A percentile compares a stretch with the other conserved stretches of the same genome.
phyloP scores from a whole-genome alignment of 2,797 vertebrate species.

The Sylvia borin region DNA sequence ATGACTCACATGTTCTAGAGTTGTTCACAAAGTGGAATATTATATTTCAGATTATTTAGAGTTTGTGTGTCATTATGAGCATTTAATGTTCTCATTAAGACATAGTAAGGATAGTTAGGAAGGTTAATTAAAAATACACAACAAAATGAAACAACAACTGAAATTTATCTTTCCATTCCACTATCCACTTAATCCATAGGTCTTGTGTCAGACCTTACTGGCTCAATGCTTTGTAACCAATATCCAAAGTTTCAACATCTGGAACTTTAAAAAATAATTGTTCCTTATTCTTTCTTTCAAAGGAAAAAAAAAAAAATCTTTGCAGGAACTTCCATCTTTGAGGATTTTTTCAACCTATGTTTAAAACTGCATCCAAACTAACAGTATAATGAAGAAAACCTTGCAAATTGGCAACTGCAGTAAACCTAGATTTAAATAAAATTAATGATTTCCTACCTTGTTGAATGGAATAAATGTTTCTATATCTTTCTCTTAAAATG shows the following conservation, averaged over 20 bases:
- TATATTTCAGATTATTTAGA: neutral
- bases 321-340: neutral
- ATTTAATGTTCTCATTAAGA: neutral
- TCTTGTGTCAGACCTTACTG: neutral
- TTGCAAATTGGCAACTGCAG: neutral
- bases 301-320: neutral
- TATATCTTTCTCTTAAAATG: neutral
- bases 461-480: neutral
- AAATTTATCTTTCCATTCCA: neutral
- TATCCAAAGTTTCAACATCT: neutral
- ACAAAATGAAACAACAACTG: too few species aligned
- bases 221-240: neutral
- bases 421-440: neutral
- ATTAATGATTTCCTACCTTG: rapidly evolving
- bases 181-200: neutral
- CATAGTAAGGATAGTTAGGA: neutral
- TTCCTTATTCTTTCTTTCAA: neutral
- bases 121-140: neutral
- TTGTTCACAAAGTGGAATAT: neutral
- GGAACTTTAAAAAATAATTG: neutral
- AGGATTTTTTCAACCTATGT: neutral
- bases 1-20: neutral
- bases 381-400: neutral
- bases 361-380: neutral
- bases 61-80: neutral